phyloP scores from a whole-genome alignment of 2,888 invertebrate species.

The Lucinisca nassula region DNA sequence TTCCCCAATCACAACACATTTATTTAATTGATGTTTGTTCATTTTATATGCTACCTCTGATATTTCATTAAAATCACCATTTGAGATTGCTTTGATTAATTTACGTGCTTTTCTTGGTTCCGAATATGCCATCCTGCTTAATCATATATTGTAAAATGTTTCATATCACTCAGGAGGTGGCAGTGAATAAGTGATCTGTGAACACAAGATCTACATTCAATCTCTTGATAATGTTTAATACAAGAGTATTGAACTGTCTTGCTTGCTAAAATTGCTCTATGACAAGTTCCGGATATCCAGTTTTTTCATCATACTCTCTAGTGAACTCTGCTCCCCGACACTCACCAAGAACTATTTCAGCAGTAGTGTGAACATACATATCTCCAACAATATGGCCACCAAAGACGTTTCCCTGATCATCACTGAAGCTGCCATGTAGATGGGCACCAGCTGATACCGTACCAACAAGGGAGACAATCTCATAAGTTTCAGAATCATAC shows the following conservation, averaged over 20 bases:
- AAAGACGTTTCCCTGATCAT: conserved; percentile 85
- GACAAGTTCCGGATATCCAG: conserved; percentile 82
- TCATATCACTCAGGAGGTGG: no score
- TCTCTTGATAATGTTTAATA: no score
- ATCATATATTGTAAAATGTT: not conserved
- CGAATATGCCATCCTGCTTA: not conserved
- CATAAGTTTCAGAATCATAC: conserved; percentile 83
- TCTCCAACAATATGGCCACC: conserved; percentile 88
- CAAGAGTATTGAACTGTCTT: not conserved
- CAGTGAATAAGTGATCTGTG: no score
- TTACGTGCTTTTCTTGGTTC: not conserved
- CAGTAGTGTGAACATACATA: conserved; percentile 88
- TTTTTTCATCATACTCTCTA: conserved; percentile 75
- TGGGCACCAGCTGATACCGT: conserved; percentile 87
- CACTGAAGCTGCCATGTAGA: conserved; percentile 87
- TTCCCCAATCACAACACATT: not conserved
- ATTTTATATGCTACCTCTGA: not conserved
- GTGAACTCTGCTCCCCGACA: conserved; percentile 76
- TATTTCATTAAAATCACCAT: not conserved
- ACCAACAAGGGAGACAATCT: conserved; percentile 88
- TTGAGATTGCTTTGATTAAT: not conserved
- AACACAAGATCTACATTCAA: no score
- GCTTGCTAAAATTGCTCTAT: conserved; percentile 34
- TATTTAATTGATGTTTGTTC: not conserved
- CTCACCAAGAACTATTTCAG: conserved; percentile 87